These are phyloP conservation scores for Pseudomyrmex cubaensis DNA, from an alignment of 1,140 invertebrate genomes.

Conservation along the genomic window DNA sequence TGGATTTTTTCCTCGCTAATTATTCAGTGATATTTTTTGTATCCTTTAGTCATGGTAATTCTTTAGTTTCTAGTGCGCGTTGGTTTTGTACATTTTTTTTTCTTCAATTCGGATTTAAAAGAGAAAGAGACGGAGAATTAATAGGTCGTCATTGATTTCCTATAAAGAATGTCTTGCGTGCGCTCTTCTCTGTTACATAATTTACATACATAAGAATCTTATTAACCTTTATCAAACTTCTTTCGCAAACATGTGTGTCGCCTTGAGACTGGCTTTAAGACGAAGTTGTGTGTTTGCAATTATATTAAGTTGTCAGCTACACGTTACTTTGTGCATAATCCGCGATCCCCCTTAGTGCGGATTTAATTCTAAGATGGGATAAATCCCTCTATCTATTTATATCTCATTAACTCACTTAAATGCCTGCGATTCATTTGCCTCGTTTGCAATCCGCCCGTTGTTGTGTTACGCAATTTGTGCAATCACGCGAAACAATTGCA, in stretches of 20 bases:
- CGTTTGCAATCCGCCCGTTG: conserved; percentile 29
- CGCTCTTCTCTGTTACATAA: conserved; percentile 18
- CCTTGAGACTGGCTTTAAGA: conserved; percentile 26
- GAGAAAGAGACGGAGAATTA: too few species aligned
- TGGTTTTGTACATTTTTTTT: neutral
- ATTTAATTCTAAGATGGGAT: conserved; percentile 42
- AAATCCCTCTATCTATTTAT: conserved; percentile 53
- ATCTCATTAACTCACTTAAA: conserved; percentile 37
- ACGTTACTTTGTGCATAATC: conserved; percentile 41
- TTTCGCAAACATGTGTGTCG: conserved; percentile 23
- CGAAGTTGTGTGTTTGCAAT: conserved; percentile 23
- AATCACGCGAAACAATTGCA: conserved; percentile 5
- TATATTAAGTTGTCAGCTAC: conserved; percentile 50
- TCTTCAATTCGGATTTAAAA: too few species aligned
- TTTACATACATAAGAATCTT: conserved; percentile 41
- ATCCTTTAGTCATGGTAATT: neutral
- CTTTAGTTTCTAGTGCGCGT: neutral
- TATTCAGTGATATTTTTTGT: neutral
- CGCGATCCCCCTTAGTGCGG: conserved; percentile 28
- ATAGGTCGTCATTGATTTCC: neutral
- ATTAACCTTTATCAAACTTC: conserved; percentile 53
- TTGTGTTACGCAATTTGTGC: conserved; percentile 10
- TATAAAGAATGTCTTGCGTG: neutral
- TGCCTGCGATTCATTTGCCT: conserved; percentile 15
- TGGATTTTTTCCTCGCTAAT: conserved; percentile 17